Conservation (phyloP, 2,113 vertebrate species). For the Callionymus lyra region DNA sequence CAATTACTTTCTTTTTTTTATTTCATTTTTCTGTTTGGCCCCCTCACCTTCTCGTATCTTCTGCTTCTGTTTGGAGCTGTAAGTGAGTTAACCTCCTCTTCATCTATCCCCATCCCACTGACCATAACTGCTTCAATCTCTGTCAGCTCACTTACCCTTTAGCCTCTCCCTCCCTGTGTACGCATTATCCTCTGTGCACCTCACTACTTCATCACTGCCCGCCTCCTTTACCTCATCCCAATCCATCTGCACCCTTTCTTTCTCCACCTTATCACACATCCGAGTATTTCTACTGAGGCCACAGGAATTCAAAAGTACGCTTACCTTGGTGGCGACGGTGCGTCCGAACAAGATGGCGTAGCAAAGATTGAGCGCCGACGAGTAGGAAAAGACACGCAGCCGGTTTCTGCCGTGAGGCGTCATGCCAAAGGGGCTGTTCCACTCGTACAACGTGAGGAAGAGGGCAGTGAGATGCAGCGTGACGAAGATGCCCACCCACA, state of each 20-base stretch:
- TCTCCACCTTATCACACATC: neutral
- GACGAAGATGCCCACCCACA: constrained; percentile 93
- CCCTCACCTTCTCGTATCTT: constrained; percentile 9
- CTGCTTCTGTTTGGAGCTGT: constrained; percentile 24
- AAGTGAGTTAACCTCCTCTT: constrained; percentile 29
- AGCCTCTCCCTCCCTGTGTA: constrained; percentile 33
- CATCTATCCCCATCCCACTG: constrained; percentile 31
- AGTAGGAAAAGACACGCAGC: constrained; percentile 88
- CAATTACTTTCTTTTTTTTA: constrained; percentile 2
- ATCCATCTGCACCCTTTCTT: constrained; percentile 24
- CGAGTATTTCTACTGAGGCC: constrained; percentile 29
- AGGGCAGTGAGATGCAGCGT: constrained; percentile 85
- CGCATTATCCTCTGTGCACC: constrained; percentile 32
- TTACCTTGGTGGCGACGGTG: constrained; percentile 84
- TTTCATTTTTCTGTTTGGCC: constrained; percentile 10
- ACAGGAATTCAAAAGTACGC: constrained; percentile 2
- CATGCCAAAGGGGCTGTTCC: constrained; percentile 95
- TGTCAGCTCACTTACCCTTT: constrained; percentile 52
- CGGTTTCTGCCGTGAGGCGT: constrained; percentile 87
- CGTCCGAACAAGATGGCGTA: constrained; percentile 94
- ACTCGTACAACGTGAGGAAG: constrained; percentile 94
- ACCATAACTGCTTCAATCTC: constrained; percentile 42
- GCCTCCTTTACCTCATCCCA: constrained; percentile 31
- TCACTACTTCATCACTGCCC: constrained; percentile 51
- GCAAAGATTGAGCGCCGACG: constrained; percentile 94